phyloP scores from a whole-genome alignment of 2,888 invertebrate genomes.

The Neelides folsomi region DNA sequence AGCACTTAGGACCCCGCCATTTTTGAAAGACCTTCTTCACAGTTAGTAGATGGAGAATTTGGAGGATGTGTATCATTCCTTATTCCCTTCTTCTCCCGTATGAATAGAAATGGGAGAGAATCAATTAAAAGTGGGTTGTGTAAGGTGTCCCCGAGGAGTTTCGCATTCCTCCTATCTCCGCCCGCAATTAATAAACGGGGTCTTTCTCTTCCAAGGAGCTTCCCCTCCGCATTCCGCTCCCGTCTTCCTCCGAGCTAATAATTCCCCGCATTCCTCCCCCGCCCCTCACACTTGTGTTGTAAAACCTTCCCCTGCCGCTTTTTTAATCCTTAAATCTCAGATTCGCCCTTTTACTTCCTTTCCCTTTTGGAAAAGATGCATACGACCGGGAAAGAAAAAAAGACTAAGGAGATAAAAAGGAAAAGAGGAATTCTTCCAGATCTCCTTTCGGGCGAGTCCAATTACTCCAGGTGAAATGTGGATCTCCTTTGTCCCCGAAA shows the following conservation, averaged over 20 bases:
- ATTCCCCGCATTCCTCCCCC: constrained; percentile 1
- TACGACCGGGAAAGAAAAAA: not conserved
- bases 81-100: not conserved
- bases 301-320: constrained; percentile 2
- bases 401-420: not conserved
- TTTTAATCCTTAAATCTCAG: not conserved
- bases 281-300: constrained; percentile 4
- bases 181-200: not conserved
- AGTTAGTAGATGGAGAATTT: not conserved
- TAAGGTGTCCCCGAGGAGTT: not conserved
- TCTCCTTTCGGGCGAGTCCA: not conserved
- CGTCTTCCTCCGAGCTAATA: not conserved
- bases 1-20: not conserved
- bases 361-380: not conserved
- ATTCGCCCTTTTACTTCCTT: not conserved
- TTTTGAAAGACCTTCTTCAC: too few species aligned
- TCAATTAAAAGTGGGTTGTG: not conserved
- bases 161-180: not conserved
- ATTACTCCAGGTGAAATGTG: not conserved
- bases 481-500: too few species aligned
- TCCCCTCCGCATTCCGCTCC: not conserved
- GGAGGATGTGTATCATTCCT: not conserved
- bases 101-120: not conserved
- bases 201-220: not conserved
- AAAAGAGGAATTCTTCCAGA: constrained; percentile 1